Base-by-base conservation (phyloP, 92 coral and sea anemone species). In the Heliopora coerulea region DNA sequence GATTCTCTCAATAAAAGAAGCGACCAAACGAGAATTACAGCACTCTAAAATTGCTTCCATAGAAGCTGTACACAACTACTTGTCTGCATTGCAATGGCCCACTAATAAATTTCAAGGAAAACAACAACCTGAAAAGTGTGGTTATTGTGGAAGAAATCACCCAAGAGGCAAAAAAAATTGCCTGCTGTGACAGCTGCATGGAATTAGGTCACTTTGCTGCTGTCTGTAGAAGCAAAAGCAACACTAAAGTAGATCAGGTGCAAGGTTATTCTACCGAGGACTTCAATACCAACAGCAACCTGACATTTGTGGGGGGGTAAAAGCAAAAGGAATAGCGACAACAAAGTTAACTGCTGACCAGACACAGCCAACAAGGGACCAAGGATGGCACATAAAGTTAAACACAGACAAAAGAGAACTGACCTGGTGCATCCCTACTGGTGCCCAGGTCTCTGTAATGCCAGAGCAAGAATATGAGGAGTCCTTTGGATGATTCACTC, bases 381-480 rank as follows among this genome's bases (percentile, higher is more conserved):
- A 39, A 34, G 73, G 80, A 24, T 70, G 81, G 85, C 81, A 81
- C 48, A 73, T 52, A n/a, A 73, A 62, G 75, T 56, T 81, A 33
- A 35, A 73, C 50, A 30, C 65, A 0, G 28, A 70, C 23, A 80
- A 72, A 18, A 56, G 49, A 24, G 64, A 64, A 46, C 11, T 83
- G 49, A 65, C 65, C 49, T 83, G 80, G 73, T 70, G 79, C 24
- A 32, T 82, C 19, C 78, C 78, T 57, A 83, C 87, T 30, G 85
- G 84, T 69, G 85, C 83, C 0, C 82, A 86, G 34, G 87, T 86
- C 46, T 79, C 90, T 35, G 83, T 83, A 7, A 58, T 69, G 41
- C 85, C 88, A 2, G 80, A 83, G 54, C 63, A 78, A 23, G 41
- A 37, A 1, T 83, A 72, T 65, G 39, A 79, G 56, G 48, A 41